A percentile compares a stretch with the other conserved stretches of the same genome.
These are phyloP conservation scores for Scaptodrosophila latifasciaeformis DNA, from an alignment of 2,888 invertebrate species.

Conservation along the genomic window DNA sequence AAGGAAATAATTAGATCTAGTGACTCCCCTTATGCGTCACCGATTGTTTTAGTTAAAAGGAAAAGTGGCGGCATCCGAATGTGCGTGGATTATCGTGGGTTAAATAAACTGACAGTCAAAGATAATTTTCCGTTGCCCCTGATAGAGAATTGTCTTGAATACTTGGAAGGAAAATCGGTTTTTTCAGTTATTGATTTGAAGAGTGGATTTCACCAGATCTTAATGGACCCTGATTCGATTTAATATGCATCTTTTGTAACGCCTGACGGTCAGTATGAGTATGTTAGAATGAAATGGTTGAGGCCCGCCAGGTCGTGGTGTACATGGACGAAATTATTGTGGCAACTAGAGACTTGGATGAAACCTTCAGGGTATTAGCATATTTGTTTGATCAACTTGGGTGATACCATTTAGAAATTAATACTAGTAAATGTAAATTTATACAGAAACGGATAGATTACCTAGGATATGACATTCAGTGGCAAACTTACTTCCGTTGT, in stretches of 20 bases:
- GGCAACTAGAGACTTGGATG: conserved; percentile 3
- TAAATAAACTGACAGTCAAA: conserved; percentile 15
- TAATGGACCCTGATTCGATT: neutral
- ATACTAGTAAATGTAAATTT: conserved; percentile 14
- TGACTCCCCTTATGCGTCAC: conserved; percentile 19
- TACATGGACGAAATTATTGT: conserved; percentile 27
- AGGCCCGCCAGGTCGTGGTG: conserved; percentile 6
- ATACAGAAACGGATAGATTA: conserved; percentile 17
- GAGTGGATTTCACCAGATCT: neutral
- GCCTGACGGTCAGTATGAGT: conserved; percentile 1
- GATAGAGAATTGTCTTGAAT: conserved; percentile 14
- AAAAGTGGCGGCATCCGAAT: conserved; percentile 15
- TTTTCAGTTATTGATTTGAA: no score
- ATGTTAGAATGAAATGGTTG: neutral
- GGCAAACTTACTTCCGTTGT: no score
- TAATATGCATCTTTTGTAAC: conserved; percentile 1
- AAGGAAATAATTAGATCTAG: conserved; percentile 14
- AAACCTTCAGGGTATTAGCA: no score
- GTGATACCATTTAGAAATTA: neutral
- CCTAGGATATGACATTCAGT: conserved; percentile 17
- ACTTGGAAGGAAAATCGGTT: neutral
- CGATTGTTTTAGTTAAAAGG: conserved; percentile 13
- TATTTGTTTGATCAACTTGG: no score
- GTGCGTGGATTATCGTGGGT: conserved; percentile 15
- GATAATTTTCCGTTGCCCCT: conserved; percentile 27